Evolutionary conservation across 2,797 vertebrate genomes (phyloP).

Genomic region (Knipowitschia caucasica): DNA sequence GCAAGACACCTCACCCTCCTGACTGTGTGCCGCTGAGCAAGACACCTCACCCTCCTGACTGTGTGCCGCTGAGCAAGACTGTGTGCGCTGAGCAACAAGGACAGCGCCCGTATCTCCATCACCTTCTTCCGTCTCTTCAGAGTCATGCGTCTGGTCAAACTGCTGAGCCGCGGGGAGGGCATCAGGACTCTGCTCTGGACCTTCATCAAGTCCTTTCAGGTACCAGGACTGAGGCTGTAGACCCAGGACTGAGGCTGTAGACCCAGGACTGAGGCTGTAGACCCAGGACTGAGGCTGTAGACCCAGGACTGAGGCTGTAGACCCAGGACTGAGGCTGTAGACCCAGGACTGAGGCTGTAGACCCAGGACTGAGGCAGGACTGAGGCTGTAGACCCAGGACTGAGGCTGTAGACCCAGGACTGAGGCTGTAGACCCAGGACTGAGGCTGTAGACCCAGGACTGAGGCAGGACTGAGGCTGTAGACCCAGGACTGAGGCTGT

Average conservation of each 20-base stretch:
- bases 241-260: neutral
- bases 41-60: too few relatives aligned
- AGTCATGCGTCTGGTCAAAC: slow-evolving; percentile 97
- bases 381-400: neutral
- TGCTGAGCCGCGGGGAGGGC: slow-evolving; percentile 95
- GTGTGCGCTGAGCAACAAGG: slow-evolving; percentile 89
- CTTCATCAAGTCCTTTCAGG: slow-evolving; percentile 99
- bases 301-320: too few relatives aligned
- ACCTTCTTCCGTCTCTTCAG: slow-evolving; percentile 98
- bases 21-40: slow-evolving; percentile 21
- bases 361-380: neutral
- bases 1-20: too few relatives aligned
- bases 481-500: neutral
- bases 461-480: too few relatives aligned
- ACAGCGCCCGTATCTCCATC: slow-evolving; percentile 97
- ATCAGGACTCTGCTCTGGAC: slow-evolving; percentile 97
- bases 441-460: too few relatives aligned
- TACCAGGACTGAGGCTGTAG: too few relatives aligned
- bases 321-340: neutral
- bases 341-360: too few relatives aligned
- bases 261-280: too few relatives aligned
- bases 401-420: too few relatives aligned
- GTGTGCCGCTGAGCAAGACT: too few relatives aligned
- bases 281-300: neutral
- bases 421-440: neutral